Conservation (phyloP, 2,113 vertebrate genomes). For the Empidonax alnorum region DNA sequence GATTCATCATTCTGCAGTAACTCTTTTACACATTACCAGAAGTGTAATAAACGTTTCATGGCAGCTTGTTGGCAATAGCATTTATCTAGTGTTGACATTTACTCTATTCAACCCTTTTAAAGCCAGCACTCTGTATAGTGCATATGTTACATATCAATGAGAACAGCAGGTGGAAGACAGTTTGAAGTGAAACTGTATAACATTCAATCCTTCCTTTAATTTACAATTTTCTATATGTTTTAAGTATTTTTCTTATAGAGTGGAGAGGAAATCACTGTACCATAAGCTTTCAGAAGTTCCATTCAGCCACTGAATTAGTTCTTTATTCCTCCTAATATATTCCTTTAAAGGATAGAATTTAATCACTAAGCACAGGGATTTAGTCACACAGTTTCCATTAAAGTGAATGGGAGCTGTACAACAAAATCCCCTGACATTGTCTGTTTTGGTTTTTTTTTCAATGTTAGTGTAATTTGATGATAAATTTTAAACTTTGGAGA, state of each 20-base stretch:
- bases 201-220: not conserved
- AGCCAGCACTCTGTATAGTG: not conserved
- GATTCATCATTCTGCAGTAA: slow-evolving; percentile 50
- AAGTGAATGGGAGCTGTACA: not conserved
- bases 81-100: slow-evolving; percentile 55
- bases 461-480: not conserved
- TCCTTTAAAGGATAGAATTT: not conserved
- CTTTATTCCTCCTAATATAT: not conserved
- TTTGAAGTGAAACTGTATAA: not conserved
- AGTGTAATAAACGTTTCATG: slow-evolving; percentile 39
- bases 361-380: not conserved
- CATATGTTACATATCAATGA: not conserved
- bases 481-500: not conserved
- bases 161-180: not conserved
- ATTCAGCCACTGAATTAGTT: not conserved
- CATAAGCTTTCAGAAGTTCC: not conserved
- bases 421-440: not conserved
- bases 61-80: slow-evolving; percentile 28
- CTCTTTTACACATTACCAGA: slow-evolving; percentile 38
- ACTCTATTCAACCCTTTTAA: not conserved
- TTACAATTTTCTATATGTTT: not conserved
- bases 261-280: not conserved
- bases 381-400: not conserved
- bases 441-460: not conserved
- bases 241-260: not conserved